Evolutionary conservation across 2,888 invertebrate genomes (phyloP).

Genomic region (Hirudinaria manillensis): DNA sequence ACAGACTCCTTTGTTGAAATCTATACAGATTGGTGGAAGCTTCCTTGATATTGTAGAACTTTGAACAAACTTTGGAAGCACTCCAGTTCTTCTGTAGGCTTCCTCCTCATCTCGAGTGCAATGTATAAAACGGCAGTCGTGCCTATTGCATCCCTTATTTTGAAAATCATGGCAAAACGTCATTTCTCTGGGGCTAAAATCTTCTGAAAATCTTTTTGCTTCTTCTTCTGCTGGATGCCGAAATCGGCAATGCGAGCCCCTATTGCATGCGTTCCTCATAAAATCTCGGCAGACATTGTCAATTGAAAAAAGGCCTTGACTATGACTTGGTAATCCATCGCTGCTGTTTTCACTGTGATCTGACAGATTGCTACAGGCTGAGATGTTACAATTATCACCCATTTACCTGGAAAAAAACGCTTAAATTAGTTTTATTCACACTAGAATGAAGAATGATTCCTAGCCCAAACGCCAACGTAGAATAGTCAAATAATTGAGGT

Average conservation of each 20-base stretch:
- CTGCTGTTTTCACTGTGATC: conserved; percentile 39
- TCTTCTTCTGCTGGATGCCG: conserved; percentile 56
- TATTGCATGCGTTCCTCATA: conserved; percentile 61
- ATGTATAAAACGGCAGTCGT: conserved; percentile 71
- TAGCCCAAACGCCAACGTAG: not conserved
- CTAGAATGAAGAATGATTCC: not conserved
- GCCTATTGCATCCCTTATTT: conserved; percentile 69
- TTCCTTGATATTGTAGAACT: not conserved
- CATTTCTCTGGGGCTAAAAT: conserved; percentile 48
- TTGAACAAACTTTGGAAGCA: conserved; percentile 58
- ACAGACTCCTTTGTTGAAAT: conserved; percentile 61
- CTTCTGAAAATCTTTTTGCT: conserved; percentile 42
- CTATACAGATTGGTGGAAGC: conserved; percentile 60
- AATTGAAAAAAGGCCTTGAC: not conserved
- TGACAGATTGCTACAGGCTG: conserved; percentile 33
- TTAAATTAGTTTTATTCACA: not conserved
- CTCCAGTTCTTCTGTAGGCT: conserved; percentile 66
- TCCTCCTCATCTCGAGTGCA: conserved; percentile 69
- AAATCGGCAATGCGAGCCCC: conserved; percentile 62
- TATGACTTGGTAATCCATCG: conserved; percentile 25
- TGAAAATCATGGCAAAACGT: conserved; percentile 63
- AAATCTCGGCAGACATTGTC: conserved; percentile 60
- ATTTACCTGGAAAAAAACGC: not conserved
- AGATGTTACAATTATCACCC: conserved; percentile 27
- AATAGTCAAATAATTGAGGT: too few relatives aligned